Conservation (phyloP, 2,113 vertebrate genomes). For the Stercorarius parasiticus region DNA sequence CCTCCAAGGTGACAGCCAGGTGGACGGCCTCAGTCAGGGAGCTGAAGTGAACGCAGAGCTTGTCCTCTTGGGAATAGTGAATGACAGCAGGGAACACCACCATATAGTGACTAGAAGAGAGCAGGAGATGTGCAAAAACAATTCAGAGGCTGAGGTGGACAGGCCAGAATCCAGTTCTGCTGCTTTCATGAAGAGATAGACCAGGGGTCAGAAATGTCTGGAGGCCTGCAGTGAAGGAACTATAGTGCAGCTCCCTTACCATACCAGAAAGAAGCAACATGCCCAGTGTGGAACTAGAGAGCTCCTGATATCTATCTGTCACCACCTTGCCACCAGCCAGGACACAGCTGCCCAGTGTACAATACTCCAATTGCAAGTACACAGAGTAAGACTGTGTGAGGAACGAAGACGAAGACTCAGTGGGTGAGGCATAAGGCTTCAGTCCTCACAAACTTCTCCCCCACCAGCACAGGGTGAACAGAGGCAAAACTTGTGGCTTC, state of each 20-base stretch:
- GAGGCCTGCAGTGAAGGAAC: not conserved
- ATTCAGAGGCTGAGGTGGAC: not conserved
- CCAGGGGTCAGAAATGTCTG: not conserved
- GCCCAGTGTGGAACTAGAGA: not conserved
- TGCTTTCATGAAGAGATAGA: slow-evolving; percentile 8
- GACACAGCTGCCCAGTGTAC: not conserved
- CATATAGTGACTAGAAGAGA: slow-evolving; percentile 33
- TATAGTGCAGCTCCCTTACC: not conserved
- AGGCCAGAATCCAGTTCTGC: not conserved
- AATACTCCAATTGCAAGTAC: not conserved
- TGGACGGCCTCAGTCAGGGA: not conserved
- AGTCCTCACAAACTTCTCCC: not conserved
- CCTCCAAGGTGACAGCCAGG: slow-evolving; percentile 22
- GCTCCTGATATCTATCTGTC: not conserved
- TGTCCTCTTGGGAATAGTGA: not conserved
- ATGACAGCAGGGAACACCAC: slow-evolving; percentile 53
- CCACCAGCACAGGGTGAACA: not conserved
- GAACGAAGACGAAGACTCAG: not conserved
- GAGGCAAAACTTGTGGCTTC: not conserved
- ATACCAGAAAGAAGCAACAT: not conserved
- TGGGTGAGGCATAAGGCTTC: not conserved
- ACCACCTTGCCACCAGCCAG: not conserved
- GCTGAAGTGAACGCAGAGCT: slow-evolving; percentile 36
- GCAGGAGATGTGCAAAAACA: not conserved
- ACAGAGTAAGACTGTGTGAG: not conserved